Evolutionary conservation across 2,888 invertebrate genomes (phyloP).

Genomic region (Microctonus hyperodae): DNA sequence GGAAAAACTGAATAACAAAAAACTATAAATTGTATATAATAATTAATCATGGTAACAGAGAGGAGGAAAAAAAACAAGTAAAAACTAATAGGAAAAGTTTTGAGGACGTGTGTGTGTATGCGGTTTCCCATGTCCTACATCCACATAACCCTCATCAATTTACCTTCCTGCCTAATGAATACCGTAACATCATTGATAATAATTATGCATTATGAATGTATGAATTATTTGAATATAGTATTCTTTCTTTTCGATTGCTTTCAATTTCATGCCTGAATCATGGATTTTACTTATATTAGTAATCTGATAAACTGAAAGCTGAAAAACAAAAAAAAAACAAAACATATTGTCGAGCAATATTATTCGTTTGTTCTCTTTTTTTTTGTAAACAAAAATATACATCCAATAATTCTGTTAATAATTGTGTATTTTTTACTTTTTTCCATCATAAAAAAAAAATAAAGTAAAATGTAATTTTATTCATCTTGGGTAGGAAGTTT

Average conservation of each 20-base stretch:
- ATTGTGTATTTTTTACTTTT: conserved; percentile 2
- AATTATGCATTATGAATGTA: conserved; percentile 17
- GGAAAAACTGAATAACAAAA: conserved; percentile 6
- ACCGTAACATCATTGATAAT: conserved; percentile 32
- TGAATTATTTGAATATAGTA: not conserved
- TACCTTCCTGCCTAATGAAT: conserved; percentile 38
- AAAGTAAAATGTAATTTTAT: not conserved
- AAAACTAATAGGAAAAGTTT: conserved; percentile 27
- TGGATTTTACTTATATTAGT: not conserved
- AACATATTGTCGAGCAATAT: conserved; percentile 4
- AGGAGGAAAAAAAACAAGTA: conserved; percentile 28
- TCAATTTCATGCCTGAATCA: conserved; percentile 3
- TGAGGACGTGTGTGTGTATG: conserved; percentile 28
- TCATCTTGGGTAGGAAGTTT: not conserved
- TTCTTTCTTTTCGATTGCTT: not conserved
- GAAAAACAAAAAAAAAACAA: not conserved
- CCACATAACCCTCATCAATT: conserved; percentile 29
- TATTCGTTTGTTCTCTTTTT: not conserved
- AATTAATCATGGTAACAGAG: conserved; percentile 38
- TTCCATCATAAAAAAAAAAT: not conserved
- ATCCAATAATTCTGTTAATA: conserved; percentile 19
- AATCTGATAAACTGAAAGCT: not conserved
- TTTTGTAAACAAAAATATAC: conserved; percentile 19
- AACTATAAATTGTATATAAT: conserved; percentile 45
- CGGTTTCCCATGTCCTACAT: not conserved